These are phyloP conservation scores for Amorpha juglandis DNA, from an alignment of 2,888 invertebrate species.

Conservation along the genomic window DNA sequence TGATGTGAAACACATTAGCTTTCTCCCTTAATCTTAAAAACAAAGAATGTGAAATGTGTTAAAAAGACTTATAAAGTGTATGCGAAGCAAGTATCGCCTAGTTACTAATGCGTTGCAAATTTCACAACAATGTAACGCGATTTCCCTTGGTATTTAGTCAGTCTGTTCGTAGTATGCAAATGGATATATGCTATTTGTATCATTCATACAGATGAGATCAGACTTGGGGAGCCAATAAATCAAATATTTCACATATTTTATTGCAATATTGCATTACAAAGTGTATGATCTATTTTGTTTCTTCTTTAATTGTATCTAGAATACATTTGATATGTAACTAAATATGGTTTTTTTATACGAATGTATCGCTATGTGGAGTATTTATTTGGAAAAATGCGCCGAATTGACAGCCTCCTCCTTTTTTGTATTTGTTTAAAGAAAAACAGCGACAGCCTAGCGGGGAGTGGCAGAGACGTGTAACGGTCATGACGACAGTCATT, in stretches of 20 bases:
- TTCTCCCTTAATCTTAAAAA: not conserved
- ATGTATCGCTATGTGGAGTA: no score
- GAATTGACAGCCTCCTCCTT: no score
- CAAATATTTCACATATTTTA: conserved; percentile 1
- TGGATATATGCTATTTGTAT: conserved; percentile 19
- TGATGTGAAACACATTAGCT: not conserved
- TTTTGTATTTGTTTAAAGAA: no score
- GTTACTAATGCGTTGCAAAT: conserved; percentile 37
- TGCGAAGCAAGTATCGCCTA: conserved; percentile 16
- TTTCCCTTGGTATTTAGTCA: conserved; percentile 36
- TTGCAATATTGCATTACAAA: not conserved
- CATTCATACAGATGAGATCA: conserved; percentile 16
- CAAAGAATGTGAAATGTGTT: conserved; percentile 2
- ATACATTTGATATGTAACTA: not conserved
- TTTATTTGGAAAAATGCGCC: no score
- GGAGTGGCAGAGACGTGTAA: no score
- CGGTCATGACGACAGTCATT: no score
- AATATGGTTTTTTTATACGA: not conserved
- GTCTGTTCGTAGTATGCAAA: conserved; percentile 25
- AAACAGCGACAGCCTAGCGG: no score
- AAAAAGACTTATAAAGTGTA: conserved; percentile 7
- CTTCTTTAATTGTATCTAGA: not conserved
- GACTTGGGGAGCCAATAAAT: conserved; percentile 9
- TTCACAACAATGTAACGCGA: conserved; percentile 41
- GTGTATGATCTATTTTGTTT: no score